phyloP scores from a whole-genome alignment of 2,888 invertebrate genomes.

The Byasa hedistus region DNA sequence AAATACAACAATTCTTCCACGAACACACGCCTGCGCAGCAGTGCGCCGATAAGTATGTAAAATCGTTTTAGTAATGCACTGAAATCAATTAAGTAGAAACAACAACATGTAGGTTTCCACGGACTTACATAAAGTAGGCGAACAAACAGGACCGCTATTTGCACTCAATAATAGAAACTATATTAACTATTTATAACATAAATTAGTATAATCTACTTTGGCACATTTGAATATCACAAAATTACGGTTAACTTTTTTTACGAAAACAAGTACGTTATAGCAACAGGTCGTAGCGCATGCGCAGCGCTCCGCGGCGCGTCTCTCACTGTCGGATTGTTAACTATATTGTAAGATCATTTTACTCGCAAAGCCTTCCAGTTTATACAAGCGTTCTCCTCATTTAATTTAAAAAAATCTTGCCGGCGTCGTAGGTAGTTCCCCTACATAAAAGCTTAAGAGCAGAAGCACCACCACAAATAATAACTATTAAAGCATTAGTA shows the following conservation, averaged over 20 bases:
- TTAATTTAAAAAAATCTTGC: too few species aligned
- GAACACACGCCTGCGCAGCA: background rate
- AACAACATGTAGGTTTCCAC: conserved; percentile 42
- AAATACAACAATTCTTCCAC: background rate
- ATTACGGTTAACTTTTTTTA: conserved; percentile 34
- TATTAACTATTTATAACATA: too few species aligned
- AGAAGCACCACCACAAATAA: too few species aligned
- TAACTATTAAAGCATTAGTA: too few species aligned
- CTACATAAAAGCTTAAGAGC: too few species aligned
- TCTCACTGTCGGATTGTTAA: conserved; percentile 52
- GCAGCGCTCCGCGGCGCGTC: conserved; percentile 65
- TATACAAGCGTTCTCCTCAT: conserved; percentile 31
- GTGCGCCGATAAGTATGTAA: conserved; percentile 9
- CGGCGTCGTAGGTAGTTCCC: too few species aligned
- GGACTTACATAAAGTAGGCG: conserved; percentile 61
- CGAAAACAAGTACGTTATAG: conserved; percentile 34
- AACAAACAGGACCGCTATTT: conserved; percentile 43
- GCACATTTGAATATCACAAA: conserved; percentile 49
- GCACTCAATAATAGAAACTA: conserved; percentile 47
- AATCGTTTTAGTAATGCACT: conserved; percentile 26
- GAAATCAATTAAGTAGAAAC: conserved; percentile 35
- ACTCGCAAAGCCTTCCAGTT: conserved; percentile 38
- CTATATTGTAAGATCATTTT: conserved; percentile 47
- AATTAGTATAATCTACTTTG: conserved; percentile 47
- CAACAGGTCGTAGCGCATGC: conserved; percentile 56